Percentiles rank a stretch among this genome's conserved stretches.
phyloP scores from a whole-genome alignment of 2,888 invertebrate genomes.

The Ophion slaviceki region DNA sequence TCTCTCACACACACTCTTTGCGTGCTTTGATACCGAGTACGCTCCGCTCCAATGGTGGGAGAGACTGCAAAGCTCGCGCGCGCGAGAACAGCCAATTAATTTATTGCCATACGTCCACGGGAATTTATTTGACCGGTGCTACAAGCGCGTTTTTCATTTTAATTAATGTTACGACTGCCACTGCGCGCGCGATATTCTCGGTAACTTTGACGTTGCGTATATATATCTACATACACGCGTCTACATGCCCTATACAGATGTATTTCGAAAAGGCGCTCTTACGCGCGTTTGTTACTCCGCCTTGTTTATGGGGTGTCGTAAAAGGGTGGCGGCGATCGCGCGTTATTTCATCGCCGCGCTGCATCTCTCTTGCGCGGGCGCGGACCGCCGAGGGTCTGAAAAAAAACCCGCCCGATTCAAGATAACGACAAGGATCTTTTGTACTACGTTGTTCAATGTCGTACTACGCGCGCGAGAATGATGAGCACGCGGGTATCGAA shows the following conservation, averaged over 20 bases:
- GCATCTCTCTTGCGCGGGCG: neutral
- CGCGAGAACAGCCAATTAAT: slow-evolving; percentile 68
- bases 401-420: slow-evolving; percentile 14
- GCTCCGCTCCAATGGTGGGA: slow-evolving; percentile 9
- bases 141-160: slow-evolving; percentile 66
- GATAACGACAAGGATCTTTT: slow-evolving; percentile 49
- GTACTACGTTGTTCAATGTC: neutral
- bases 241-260: neutral
- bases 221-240: neutral
- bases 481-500: neutral
- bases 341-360: slow-evolving; percentile 48
- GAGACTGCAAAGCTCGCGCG: slow-evolving; percentile 45
- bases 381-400: neutral
- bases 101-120: slow-evolving; percentile 69
- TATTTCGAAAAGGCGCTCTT: slow-evolving; percentile 47
- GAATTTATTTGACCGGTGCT: slow-evolving; percentile 71
- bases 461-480: neutral
- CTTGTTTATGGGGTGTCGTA: slow-evolving; percentile 62
- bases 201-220: slow-evolving; percentile 34
- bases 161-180: slow-evolving; percentile 66
- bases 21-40: neutral
- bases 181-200: slow-evolving; percentile 58
- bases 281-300: slow-evolving; percentile 48
- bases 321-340: slow-evolving; percentile 61
- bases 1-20: neutral